phyloP scores from a whole-genome alignment of 2,888 invertebrate species.

The Harmothoe impar region DNA sequence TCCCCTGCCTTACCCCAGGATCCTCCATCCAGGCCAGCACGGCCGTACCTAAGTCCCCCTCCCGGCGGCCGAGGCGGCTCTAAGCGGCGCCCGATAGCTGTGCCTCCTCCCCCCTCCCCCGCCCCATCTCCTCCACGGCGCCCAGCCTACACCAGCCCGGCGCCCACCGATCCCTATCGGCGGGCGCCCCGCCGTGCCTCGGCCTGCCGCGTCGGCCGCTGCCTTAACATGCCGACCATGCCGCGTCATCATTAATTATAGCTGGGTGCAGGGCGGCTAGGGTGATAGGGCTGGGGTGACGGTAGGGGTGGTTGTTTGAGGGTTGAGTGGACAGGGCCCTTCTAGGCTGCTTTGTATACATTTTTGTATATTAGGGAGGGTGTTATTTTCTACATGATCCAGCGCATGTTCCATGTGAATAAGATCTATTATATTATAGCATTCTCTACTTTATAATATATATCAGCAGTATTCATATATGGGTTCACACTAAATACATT shows the following conservation, averaged over 20 bases:
- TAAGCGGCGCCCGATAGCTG: constrained; percentile 21
- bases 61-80: constrained; percentile 20
- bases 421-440: no score
- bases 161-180: neutral
- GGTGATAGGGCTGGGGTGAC: neutral
- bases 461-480: no score
- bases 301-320: neutral
- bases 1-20: neutral
- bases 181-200: neutral
- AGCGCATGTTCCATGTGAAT: no score
- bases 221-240: constrained; percentile 17
- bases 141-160: neutral
- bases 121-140: neutral
- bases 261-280: neutral
- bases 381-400: no score
- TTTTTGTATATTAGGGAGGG: no score
- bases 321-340: no score
- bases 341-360: no score
- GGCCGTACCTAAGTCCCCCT: neutral
- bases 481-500: no score
- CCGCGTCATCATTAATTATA: constrained; percentile 43
- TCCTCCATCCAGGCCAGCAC: neutral
- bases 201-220: neutral
- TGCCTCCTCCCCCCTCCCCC: neutral
- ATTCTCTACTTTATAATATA: no score